Evolutionary conservation across 1,140 invertebrate genomes (phyloP), one percentile per base, ranked within the genome.

Genomic region (Bacillus rossius): DNA sequence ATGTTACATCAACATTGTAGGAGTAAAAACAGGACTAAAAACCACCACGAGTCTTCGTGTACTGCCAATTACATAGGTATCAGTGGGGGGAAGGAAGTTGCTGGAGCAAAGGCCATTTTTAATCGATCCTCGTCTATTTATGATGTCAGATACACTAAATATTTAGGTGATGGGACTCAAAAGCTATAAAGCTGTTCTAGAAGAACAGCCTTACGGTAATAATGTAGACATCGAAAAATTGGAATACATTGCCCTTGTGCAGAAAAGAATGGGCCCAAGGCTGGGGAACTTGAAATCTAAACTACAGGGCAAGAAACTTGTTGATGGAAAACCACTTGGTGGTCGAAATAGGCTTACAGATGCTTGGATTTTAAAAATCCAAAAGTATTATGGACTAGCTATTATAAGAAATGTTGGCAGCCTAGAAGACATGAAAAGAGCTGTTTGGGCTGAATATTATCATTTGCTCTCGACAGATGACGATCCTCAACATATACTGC

Each of bases 351-450:
- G 59, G 51, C 47, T 68, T 20, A 66, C 62, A 13, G 61, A 61
- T 42, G 62, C 41, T 55, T 19, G 58, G 10, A 68, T 69, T 8
- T 42, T 59, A 42, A 48, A 65, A 26, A 29, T 66, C 16, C 49
- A 61, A 17, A 51, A 45, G 25, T 69, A 69, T 53, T 69, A 69
- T 60, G 66, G 67, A 22, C 52, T 62, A 37, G 62, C 64, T 10
- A 69, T 69, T 52, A 55, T 64, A 14, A 54, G 64, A n/a, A 52
- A 69, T 61, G 25, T 56, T 8, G 57, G 68, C 45, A 60, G 51
- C 51, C 19, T 65, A 17, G 54, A 60, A 48, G n/a, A 48, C 10
- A 60, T 60, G 42, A 20, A 48, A 41, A 60, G 20, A 59, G 45
- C 53, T 34, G 58, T 57, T 26, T 37, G 58, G 58, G 58, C 58